These are phyloP conservation scores for Tenthredo distinguenda DNA, from an alignment of 2,888 invertebrate genomes.

Conservation along the genomic window DNA sequence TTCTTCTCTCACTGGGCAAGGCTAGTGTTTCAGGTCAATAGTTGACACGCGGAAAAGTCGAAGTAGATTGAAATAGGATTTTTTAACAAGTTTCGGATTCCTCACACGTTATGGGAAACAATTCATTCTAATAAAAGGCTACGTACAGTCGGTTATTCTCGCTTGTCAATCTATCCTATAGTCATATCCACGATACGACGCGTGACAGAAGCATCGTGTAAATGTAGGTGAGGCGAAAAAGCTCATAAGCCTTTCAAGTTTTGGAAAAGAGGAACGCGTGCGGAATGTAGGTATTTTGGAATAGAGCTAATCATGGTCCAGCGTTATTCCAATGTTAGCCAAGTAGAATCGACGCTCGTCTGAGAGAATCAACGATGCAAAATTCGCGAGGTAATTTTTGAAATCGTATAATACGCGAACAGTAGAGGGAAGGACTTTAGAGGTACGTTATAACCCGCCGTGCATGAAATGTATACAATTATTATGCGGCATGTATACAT, in stretches of 20 bases:
- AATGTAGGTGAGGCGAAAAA: too few relatives aligned
- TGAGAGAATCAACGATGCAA: neutral
- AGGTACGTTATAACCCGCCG: neutral
- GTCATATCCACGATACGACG: too few relatives aligned
- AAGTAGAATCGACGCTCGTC: neutral
- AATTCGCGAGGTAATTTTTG: neutral
- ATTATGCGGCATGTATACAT: conserved; percentile 27
- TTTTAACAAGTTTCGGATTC: neutral
- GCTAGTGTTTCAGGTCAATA: neutral
- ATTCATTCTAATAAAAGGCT: too few relatives aligned
- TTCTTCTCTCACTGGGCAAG: neutral
- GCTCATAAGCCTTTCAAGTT: neutral
- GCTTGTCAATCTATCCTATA: too few relatives aligned
- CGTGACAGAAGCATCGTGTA: too few relatives aligned
- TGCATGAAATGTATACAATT: conserved; percentile 11
- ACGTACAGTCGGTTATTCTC: too few relatives aligned
- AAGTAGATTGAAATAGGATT: conserved; percentile 1
- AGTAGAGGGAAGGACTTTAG: neutral
- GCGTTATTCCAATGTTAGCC: neutral
- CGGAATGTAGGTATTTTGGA: neutral
- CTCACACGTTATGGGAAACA: too few relatives aligned
- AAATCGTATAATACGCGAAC: neutral
- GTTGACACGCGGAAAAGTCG: neutral
- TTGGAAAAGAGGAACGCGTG: neutral
- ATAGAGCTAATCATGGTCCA: neutral